A percentile compares a stretch with the other conserved stretches of the same genome.
Conservation (phyloP, 1,140 invertebrate species). For the Octopus sinensis region DNA sequence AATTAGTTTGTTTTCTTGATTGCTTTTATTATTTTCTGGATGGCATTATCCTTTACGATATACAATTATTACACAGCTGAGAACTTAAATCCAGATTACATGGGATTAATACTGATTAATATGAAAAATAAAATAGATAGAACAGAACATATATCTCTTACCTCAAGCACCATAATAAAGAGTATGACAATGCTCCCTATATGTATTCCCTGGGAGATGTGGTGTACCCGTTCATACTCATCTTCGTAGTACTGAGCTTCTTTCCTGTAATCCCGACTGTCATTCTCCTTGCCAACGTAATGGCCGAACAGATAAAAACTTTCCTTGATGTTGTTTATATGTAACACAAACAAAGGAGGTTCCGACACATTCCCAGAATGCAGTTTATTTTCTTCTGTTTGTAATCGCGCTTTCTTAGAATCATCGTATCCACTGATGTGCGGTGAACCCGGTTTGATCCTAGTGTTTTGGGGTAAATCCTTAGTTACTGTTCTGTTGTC, state of each 20-base stretch:
- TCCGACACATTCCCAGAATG: conserved; percentile 6
- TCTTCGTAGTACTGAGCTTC: conserved; percentile 23
- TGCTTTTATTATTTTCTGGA: no score
- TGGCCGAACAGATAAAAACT: conserved; percentile 34
- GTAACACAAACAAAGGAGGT: conserved; percentile 29
- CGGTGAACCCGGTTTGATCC: neutral
- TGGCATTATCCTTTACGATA: no score
- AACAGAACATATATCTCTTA: conserved; percentile 12
- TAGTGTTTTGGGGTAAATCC: neutral
- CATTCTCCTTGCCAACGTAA: conserved; percentile 16
- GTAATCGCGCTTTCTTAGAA: neutral
- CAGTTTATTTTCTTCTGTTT: neutral
- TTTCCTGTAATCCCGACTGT: conserved; percentile 19
- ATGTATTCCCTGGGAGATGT: conserved; percentile 31
- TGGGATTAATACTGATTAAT: no score
- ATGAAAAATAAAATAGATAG: no score
- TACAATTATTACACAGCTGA: no score
- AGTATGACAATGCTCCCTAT: conserved; percentile 32
- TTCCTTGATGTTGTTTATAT: conserved; percentile 32
- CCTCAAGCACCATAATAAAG: conserved; percentile 36
- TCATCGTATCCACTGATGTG: conserved; percentile 1
- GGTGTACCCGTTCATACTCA: conserved; percentile 29
- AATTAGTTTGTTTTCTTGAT: no score
- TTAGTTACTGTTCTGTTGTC: conserved; percentile 1
- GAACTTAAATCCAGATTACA: no score